Base-by-base conservation (phyloP, 2,113 vertebrate species). In the Rynchops niger region DNA sequence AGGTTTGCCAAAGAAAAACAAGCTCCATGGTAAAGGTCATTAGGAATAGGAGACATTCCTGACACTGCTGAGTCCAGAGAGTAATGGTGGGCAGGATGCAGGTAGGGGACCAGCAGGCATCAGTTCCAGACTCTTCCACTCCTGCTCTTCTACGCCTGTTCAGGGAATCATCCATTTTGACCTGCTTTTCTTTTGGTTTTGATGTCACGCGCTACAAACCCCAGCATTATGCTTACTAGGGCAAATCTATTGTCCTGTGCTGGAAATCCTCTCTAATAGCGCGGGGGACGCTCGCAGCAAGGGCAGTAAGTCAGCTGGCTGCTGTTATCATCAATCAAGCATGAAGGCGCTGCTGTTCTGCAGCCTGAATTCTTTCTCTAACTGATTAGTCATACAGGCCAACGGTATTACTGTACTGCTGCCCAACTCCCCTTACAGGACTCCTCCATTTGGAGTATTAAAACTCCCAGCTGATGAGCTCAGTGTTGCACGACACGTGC, bases 281-380 rank as follows among this genome's bases (percentile, higher is more conserved):
- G 65, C 42, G 79, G 78, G 80, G 89, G 95, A 92, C 73, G 89
- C 84, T 62, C 62, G 87, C 93, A 70, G 89, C 52, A 62, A 92
- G 95, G 91, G 95, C 94, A 94, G 52, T 92, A 95, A 97, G 96
- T 97, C 97, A 95, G 88, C 0, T 62, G 93, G 95, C 94, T 95
- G 95, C 95, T 90, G 92, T 86, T 88, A 84, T 84, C 95, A 97
- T 96, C 96, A 90, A 96, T 97, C 95, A 97, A 69, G 91, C 96
- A 94, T 82, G 84, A 95, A 96, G 92, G 77, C 85, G 76, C 93
- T 80, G 95, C 94, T 82, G 47, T 74, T 97, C 91, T 82, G 95
- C 91, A 77, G 95, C 82, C 89, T 3, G 12, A 86, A 95, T 96
- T 94, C 97, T 96, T 96, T 70, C 95, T 93, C 95, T 92, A 87